Evolutionary conservation across 2,797 vertebrate genomes (phyloP).

Genomic region (Dipus sagitta): DNA sequence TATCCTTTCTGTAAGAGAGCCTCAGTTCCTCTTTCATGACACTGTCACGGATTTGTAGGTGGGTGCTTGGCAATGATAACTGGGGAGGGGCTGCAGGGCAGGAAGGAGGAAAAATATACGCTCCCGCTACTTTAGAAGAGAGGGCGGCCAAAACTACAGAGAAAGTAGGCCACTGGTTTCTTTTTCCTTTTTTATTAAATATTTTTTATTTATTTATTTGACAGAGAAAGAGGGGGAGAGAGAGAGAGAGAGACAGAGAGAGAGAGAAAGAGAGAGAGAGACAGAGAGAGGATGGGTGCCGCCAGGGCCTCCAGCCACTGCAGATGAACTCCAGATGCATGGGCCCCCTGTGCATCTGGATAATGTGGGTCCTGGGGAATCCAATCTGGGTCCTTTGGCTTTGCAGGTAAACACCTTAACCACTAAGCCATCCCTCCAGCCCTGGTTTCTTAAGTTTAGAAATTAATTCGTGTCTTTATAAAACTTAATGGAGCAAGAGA

Average conservation of each 20-base stretch:
- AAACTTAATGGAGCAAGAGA: conserved; percentile 30
- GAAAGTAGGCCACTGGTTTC: background rate
- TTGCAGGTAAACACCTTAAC: too few species aligned
- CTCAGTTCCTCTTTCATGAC: conserved; percentile 3
- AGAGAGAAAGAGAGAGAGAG: too few species aligned
- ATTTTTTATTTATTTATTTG: too few species aligned
- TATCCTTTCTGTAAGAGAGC: conserved; percentile 42
- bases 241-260: too few species aligned
- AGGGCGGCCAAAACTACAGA: background rate
- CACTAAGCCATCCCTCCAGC: too few species aligned
- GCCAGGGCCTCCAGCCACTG: too few species aligned
- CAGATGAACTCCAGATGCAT: too few species aligned
- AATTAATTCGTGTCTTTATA: conserved; percentile 25
- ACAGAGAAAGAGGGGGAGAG: too few species aligned
- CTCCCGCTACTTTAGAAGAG: background rate
- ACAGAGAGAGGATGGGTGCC: too few species aligned
- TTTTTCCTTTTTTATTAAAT: background rate
- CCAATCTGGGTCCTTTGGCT: too few species aligned
- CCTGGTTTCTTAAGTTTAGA: conserved; percentile 8
- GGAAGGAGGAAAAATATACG: background rate
- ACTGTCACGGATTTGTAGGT: background rate
- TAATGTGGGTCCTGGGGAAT: too few species aligned
- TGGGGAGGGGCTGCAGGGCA: background rate
- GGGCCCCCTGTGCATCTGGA: too few species aligned
- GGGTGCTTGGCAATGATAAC: background rate